Evolutionary conservation across 2,888 invertebrate species (phyloP), one percentile per base, ranked within the genome.

Genomic region (Orchestes rusci): DNA sequence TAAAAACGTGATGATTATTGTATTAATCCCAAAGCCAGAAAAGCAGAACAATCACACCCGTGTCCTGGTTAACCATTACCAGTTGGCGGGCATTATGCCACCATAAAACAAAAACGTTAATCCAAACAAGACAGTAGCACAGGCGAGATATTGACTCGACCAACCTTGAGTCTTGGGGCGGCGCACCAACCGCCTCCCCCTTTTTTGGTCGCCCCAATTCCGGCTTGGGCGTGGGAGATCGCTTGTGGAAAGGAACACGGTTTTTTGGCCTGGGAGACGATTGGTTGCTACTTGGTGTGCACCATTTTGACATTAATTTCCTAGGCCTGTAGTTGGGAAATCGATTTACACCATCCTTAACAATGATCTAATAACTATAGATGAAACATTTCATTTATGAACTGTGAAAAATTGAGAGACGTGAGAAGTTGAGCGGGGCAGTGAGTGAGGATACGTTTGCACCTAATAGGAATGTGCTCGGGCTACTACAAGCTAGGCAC

Each of bases 201-300:
- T 18, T 37, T 16, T 17, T 43, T 19, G 45, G 38, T 7, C 28
- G 16, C 17, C 32, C 35, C 18, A 34, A 13, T 28, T 41, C 48
- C 28, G 35, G 16, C 16, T 39, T 39, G 13, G 38, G 42, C 16
- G 69, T 64, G 62, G 69, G 69, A 59, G 74, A 73, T 63, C 77
- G 74, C 69, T 75, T 74, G 68, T 77, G 77, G 71, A 77, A 77
- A 61, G 77, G 77, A 64, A 76, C 71, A 62, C 70, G 67, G 59
- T 70, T 71, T 68, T 70, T 63, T 62, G 70, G 68, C 66, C 70
- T 62, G 56, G 60, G 60, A 52, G 62, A 53, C 50, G 53, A 7
- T 10, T 16, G 18, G 33, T 35, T 35, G 32, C 43, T 19, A 34
- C 19, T 36, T 12, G 40, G 36, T 17, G 39, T 32, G 5, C 27